These are phyloP conservation scores for Crax fasciolata DNA, from an alignment of 2,797 vertebrate genomes.

Conservation along the genomic window DNA sequence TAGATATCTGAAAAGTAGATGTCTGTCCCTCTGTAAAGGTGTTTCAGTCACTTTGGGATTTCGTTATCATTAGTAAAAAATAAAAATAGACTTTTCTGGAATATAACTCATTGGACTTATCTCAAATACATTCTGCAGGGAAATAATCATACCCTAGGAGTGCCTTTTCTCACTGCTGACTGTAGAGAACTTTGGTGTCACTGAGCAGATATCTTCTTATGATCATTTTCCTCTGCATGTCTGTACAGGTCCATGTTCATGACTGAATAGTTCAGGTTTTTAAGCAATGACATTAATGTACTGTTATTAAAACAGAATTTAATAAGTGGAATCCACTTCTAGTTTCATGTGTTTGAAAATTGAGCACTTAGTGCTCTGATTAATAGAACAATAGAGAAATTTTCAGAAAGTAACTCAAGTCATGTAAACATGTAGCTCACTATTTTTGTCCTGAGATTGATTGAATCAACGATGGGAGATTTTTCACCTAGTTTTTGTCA, in stretches of 20 bases:
- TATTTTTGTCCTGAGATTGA: background rate
- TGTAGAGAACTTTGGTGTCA: background rate
- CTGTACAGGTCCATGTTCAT: background rate
- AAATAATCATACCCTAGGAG: background rate
- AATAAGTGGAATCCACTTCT: background rate
- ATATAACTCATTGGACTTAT: background rate
- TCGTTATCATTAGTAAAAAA: background rate
- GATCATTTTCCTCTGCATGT: background rate
- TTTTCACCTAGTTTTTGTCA: background rate
- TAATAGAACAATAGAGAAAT: background rate
- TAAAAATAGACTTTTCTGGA: fast-evolving
- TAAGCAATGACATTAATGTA: background rate
- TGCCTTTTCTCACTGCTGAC: background rate
- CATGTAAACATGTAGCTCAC: fast-evolving
- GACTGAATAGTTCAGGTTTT: background rate
- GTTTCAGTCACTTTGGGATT: background rate
- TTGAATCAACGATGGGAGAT: background rate
- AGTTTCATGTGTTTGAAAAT: background rate
- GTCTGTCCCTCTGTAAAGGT: background rate
- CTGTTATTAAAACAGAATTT: background rate
- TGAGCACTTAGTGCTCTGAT: fast-evolving
- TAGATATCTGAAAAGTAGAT: background rate
- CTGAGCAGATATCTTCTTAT: background rate
- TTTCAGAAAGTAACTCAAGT: background rate
- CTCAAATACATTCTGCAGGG: background rate